Evolutionary conservation across 23 tunicate genomes (phyloP).

Genomic region (Oikopleura dioica): DNA sequence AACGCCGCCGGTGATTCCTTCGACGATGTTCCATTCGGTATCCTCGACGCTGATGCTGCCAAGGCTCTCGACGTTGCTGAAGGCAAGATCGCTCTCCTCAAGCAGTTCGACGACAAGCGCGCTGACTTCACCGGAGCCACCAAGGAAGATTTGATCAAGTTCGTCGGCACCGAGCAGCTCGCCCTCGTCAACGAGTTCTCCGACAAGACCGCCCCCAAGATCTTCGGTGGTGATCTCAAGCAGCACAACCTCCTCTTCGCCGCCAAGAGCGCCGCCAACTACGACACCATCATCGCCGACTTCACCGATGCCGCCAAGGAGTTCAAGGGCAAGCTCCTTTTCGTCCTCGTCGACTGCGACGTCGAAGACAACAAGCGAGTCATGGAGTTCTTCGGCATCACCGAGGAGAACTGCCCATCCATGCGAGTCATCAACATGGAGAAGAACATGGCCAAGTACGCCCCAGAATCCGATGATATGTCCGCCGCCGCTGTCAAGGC

Average conservation of each 20-base stretch:
- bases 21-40: conserved; percentile 63
- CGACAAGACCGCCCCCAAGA: conserved; percentile 73
- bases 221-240: conserved; percentile 75
- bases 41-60: conserved; percentile 28
- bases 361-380: conserved; percentile 67
- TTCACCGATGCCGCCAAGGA: conserved; percentile 44
- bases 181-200: conserved; percentile 69
- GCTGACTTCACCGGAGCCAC: conserved; percentile 39
- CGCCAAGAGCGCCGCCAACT: conserved; percentile 29
- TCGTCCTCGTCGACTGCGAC: conserved; percentile 61
- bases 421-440: conserved; percentile 84
- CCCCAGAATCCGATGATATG: conserved; percentile 33
- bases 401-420: conserved; percentile 35
- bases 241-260: conserved; percentile 62
- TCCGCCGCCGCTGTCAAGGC: conserved; percentile 25
- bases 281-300: conserved; percentile 16
- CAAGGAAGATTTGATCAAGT: conserved; percentile 18
- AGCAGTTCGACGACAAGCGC: conserved; percentile 76
- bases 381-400: conserved; percentile 87
- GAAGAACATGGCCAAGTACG: conserved; percentile 90
- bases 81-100: background rate
- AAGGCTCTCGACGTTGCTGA: conserved; percentile 21
- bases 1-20: conserved; percentile 36
- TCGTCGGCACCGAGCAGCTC: conserved; percentile 59
- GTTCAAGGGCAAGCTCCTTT: conserved; percentile 77